phyloP scores from a whole-genome alignment of 2,797 vertebrate genomes.

The Morus bassanus region DNA sequence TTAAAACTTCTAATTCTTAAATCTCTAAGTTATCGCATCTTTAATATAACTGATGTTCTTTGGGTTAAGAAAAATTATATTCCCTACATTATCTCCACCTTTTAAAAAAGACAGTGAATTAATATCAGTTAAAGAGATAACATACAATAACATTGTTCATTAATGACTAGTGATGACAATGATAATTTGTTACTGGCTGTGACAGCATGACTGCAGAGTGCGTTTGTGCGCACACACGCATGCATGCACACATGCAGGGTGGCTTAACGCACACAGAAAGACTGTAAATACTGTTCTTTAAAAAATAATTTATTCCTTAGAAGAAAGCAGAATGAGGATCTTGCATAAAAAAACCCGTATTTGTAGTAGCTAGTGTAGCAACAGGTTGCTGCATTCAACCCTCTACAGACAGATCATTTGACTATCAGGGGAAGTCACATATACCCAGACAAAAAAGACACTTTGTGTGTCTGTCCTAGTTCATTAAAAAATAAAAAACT shows the following conservation, averaged over 20 bases:
- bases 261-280: background rate
- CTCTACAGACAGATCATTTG: background rate
- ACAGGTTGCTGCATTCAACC: background rate
- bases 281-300: background rate
- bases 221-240: rapidly evolving
- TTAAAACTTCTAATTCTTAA: background rate
- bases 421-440: background rate
- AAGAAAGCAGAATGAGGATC: background rate
- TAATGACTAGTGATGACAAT: background rate
- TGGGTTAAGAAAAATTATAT: background rate
- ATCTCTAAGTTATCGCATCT: background rate
- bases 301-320: slow-evolving; percentile 10
- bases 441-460: background rate
- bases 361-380: background rate
- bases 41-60: background rate
- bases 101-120: background rate
- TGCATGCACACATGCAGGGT: rapidly evolving
- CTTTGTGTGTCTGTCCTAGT: background rate
- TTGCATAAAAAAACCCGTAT: background rate
- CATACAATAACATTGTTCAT: background rate
- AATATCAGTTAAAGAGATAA: background rate
- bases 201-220: background rate
- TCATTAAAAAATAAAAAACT: background rate
- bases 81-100: background rate
- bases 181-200: background rate